Evolutionary conservation across 2,113 vertebrate species (phyloP), one percentile per base, ranked within the genome.

Genomic region (Pseudolaguvia tuberculata): DNA sequence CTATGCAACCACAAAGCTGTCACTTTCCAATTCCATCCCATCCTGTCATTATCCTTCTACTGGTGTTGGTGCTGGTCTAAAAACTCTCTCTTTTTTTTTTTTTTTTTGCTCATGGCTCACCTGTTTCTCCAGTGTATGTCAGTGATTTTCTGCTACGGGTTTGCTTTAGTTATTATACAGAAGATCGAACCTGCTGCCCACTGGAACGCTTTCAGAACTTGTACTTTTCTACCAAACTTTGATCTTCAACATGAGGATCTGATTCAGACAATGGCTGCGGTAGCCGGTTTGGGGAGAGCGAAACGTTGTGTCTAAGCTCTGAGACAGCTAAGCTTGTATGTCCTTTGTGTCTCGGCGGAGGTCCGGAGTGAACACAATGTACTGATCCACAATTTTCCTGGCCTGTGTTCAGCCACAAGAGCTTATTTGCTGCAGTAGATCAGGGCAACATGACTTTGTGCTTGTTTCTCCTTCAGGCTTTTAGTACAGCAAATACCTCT

Each of bases 351-450:
- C 68, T 63, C 47, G 20, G 29, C 65, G 48, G 71, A 55, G 58
- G 66, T n/a, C 66, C 72, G 83, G 80, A 84, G 70, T 80, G 88
- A 84, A 89, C 88, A 86, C 68, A 76, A 83, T 91, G 88, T 89
- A 88, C 90, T 80, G 81, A 82, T 81, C 78, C 85, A 84, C 80
- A 85, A 81, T 84, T 90, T 89, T 87, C 84, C 86, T 90, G 90
- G 88, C 74, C 13, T 0, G 2, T 1, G 48, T 86, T 88, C 88
- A 89, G 79, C 76, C 79, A 68, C 68, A 66, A 82, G 75, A 79
- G 87, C 80, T 79, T 73, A 81, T 72, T 83, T 78, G 73, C 84
- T 83, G 84, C 68, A 80, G 74, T 85, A 80, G 73, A 52, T 84
- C 62, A 83, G 80, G 84, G 84, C 84, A 78, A 80, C 85, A 80